These are phyloP conservation scores for Colaptes auratus DNA, from an alignment of 2,113 vertebrate species.

Conservation along the genomic window DNA sequence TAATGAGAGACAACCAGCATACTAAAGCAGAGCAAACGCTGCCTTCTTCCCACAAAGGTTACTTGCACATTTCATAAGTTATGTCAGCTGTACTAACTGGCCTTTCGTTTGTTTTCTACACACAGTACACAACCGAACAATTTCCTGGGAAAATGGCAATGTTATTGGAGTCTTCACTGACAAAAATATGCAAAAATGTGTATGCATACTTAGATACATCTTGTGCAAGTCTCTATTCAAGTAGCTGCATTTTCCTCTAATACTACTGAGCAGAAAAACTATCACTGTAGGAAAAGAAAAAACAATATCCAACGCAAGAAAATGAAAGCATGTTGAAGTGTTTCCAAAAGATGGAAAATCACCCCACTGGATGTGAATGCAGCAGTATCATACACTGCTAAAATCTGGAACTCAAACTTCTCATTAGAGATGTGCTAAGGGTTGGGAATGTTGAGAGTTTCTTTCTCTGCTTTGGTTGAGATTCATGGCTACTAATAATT, in stretches of 20 bases:
- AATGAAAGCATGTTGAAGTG: not conserved
- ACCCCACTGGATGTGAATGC: not conserved
- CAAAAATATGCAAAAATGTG: not conserved
- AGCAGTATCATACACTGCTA: not conserved
- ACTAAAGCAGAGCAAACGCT: not conserved
- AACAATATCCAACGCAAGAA: not conserved
- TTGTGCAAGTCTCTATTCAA: not conserved
- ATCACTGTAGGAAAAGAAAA: not conserved
- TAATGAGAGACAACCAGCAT: not conserved
- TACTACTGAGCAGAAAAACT: not conserved
- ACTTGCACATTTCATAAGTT: not conserved
- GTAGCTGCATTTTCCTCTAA: not conserved
- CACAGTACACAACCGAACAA: not conserved
- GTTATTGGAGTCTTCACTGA: not conserved
- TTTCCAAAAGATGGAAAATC: not conserved
- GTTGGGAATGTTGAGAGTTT: not conserved
- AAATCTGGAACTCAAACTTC: not conserved
- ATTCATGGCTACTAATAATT: not conserved
- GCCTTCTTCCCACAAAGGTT: not conserved
- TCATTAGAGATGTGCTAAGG: too few relatives aligned
- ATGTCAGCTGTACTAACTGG: not conserved
- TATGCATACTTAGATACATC: not conserved
- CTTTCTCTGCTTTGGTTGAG: not conserved
- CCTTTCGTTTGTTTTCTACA: not conserved
- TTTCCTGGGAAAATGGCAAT: not conserved